A percentile compares a stretch with the other conserved stretches of the same genome.
Conservation (phyloP, 2,888 invertebrate genomes). For the Escarpia spicata region DNA sequence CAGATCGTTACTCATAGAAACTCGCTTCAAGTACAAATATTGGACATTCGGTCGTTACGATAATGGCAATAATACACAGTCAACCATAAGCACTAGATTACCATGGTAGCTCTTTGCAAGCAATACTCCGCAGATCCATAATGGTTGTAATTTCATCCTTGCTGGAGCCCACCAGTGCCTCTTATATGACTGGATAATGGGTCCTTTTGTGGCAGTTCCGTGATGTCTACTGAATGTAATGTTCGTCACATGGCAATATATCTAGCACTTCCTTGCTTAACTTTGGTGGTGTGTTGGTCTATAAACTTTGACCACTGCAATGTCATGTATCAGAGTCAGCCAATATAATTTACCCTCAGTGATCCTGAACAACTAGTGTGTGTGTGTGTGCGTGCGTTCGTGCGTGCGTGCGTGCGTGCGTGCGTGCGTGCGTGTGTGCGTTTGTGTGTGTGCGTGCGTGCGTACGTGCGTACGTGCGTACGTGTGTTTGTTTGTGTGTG, state of each 20-base stretch:
- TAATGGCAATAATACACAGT: background rate
- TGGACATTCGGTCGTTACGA: background rate
- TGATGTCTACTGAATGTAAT: background rate
- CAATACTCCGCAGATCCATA: background rate
- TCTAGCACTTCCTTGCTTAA: background rate
- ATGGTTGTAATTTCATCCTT: background rate
- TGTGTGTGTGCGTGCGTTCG: too few species aligned
- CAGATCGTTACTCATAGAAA: background rate
- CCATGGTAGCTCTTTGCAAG: constrained; percentile 1
- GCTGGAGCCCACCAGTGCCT: background rate
- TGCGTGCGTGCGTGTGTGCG: too few species aligned
- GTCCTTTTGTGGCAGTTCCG: background rate
- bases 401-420: too few species aligned
- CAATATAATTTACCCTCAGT: too few species aligned
- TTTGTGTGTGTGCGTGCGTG: too few species aligned
- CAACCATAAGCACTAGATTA: background rate
- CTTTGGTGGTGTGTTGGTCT: background rate
- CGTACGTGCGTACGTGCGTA: too few species aligned
- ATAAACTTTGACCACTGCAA: background rate
- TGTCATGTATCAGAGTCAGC: background rate
- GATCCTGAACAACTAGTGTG: too few species aligned
- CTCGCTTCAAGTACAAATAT: background rate
- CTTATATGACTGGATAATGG: constrained; percentile 16
- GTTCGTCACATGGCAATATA: background rate
- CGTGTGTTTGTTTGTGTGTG: too few species aligned